Evolutionary conservation across 2,888 invertebrate species (phyloP), one percentile per base, ranked within the genome.

Genomic region (Aspidiotus destructor): DNA sequence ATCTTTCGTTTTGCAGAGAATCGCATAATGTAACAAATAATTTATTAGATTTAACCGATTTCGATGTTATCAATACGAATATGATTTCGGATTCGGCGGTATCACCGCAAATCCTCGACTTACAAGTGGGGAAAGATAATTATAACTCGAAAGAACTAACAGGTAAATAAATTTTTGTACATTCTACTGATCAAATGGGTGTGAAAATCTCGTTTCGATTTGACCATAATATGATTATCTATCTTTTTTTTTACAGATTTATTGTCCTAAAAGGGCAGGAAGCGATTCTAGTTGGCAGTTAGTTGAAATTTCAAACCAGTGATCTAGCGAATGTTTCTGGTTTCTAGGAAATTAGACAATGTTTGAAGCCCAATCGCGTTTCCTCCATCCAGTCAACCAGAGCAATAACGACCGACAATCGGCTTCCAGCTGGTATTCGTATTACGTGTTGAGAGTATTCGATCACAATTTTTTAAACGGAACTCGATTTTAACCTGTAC

Each of bases 1-100:
- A 57, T 63, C 60, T 54, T 75, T 72, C 70, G 65, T 70, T 28
- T 73, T 78, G 71, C 77, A 80, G 80, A 75, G 79, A 78, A 74
- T 78, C 79, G 76, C 80, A 79, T 76, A 80, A 80, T 77, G 79
- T 78, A 75, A 79, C 79, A 73, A 80, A 80, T 77, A 79, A 79
- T 76, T 77, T 80, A 73, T 76, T 80, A 75, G 80, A 80, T 76
- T 76, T 80, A 73, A 77, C 79, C 75, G 65, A 65, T 65, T 68
- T 71, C 42, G 71, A 71, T 42, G 68, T 70, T 10, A 71, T 71
- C 42, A 68, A 70, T 57, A 64, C 70, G 52, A 63, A 70, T 10
- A 58, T 68, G 17, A 58, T 71, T 28, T 62, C 71, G 10, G 64
- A 58, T 0, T 17, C 65, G 6, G 41, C 65, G 13, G 65, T 65